These are phyloP conservation scores for Brachirus orientalis DNA, from an alignment of 2,113 vertebrate genomes.

Conservation along the genomic window DNA sequence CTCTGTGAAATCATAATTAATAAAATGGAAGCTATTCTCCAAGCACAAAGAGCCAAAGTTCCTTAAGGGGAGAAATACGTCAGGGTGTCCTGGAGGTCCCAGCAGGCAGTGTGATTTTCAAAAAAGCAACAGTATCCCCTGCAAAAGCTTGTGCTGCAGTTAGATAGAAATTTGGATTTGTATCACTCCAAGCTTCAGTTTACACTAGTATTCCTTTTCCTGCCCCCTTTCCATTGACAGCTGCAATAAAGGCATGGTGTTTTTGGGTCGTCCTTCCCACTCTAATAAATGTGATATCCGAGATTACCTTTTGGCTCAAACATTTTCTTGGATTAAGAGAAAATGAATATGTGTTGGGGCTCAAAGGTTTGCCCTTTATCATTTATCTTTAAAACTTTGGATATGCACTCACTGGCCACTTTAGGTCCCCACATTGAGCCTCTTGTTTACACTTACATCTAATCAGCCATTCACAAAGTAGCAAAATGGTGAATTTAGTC, in stretches of 20 bases:
- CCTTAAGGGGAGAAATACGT: slow-evolving; percentile 36
- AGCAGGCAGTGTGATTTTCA: slow-evolving; percentile 30
- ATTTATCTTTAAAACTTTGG: not conserved
- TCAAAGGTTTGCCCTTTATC: slow-evolving; percentile 12
- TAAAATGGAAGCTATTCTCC: slow-evolving; percentile 44
- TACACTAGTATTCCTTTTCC: not conserved
- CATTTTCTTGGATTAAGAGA: too few species aligned
- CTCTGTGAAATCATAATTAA: slow-evolving; percentile 63
- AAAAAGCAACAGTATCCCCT: slow-evolving; percentile 38
- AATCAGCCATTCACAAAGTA: too few species aligned
- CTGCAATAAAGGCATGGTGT: not conserved
- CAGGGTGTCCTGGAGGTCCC: slow-evolving; percentile 30
- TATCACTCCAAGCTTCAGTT: not conserved
- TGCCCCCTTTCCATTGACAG: not conserved
- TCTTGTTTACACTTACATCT: too few species aligned
- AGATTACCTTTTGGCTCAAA: not conserved
- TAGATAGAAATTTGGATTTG: slow-evolving; percentile 7
- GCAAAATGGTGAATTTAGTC: too few species aligned
- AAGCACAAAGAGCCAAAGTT: slow-evolving; percentile 37
- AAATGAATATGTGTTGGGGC: too few species aligned
- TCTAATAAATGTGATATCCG: not conserved
- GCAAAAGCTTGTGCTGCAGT: slow-evolving; percentile 26
- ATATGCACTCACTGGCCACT: too few species aligned
- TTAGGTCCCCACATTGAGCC: too few species aligned
- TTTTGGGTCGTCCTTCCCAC: not conserved